A percentile compares a stretch with the other conserved stretches of the same genome.
These are phyloP conservation scores for Sinocyclocheilus grahami DNA, from an alignment of 2,113 vertebrate genomes.

Conservation along the genomic window DNA sequence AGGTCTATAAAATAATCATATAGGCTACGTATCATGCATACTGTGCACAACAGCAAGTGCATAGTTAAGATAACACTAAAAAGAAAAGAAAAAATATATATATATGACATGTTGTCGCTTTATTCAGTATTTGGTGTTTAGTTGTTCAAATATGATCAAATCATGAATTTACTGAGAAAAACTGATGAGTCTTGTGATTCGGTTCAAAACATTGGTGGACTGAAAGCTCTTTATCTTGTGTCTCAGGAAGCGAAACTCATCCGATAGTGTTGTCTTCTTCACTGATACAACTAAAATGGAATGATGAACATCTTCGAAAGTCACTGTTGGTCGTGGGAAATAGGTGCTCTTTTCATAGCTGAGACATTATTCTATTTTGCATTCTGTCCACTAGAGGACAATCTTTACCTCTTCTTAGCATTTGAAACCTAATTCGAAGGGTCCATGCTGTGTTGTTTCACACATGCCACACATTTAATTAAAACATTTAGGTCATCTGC, in stretches of 20 bases:
- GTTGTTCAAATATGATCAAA: too few relatives aligned
- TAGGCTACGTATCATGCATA: too few relatives aligned
- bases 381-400: conserved; percentile 38
- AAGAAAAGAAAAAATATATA: too few relatives aligned
- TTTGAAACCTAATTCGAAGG: not conserved
- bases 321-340: not conserved
- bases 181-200: too few relatives aligned
- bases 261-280: not conserved
- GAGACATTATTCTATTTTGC: not conserved
- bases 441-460: not conserved
- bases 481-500: not conserved
- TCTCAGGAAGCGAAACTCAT: not conserved
- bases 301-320: conserved; percentile 7
- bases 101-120: too few relatives aligned
- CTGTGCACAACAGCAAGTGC: too few relatives aligned
- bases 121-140: too few relatives aligned
- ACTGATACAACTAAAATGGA: conserved; percentile 9
- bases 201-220: too few relatives aligned
- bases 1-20: too few relatives aligned
- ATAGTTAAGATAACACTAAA: too few relatives aligned
- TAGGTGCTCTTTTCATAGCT: not conserved
- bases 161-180: too few relatives aligned
- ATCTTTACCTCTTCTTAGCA: not conserved
- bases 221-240: too few relatives aligned
- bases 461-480: not conserved